phyloP scores from a whole-genome alignment of 2,797 vertebrate genomes.

The Bradypus variegatus region DNA sequence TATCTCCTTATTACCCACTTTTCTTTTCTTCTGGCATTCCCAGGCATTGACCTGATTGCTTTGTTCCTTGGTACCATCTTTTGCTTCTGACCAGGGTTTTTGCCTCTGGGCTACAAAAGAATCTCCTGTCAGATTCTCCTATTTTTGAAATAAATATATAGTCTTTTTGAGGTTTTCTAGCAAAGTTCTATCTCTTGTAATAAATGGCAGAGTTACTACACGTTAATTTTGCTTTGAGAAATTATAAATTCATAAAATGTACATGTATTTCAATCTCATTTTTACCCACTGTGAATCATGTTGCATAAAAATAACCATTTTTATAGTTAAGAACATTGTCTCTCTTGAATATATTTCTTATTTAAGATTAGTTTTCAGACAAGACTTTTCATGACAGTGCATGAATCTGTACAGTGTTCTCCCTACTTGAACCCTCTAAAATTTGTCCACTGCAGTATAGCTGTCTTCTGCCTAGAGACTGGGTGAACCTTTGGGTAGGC shows the following conservation, averaged over 20 bases:
- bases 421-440: background rate
- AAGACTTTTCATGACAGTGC: background rate
- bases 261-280: background rate
- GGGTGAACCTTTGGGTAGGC: background rate
- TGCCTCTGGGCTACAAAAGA: background rate
- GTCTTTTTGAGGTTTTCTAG: background rate
- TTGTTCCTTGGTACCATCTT: background rate
- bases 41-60: background rate
- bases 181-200: background rate
- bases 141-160: background rate
- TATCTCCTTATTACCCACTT: background rate
- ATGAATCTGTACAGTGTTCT: background rate
- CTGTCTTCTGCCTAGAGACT: background rate
- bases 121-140: background rate
- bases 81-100: background rate
- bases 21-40: background rate
- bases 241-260: background rate
- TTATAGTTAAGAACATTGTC: background rate
- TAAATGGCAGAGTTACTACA: background rate
- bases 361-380: conserved; percentile 11
- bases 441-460: too few species aligned
- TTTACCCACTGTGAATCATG: background rate
- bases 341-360: background rate
- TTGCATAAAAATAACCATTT: background rate
- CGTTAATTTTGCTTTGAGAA: background rate